A percentile compares a stretch with the other conserved stretches of the same genome.
Evolutionary conservation across 2,113 vertebrate genomes (phyloP).

Genomic region (Aplodontia rufa): DNA sequence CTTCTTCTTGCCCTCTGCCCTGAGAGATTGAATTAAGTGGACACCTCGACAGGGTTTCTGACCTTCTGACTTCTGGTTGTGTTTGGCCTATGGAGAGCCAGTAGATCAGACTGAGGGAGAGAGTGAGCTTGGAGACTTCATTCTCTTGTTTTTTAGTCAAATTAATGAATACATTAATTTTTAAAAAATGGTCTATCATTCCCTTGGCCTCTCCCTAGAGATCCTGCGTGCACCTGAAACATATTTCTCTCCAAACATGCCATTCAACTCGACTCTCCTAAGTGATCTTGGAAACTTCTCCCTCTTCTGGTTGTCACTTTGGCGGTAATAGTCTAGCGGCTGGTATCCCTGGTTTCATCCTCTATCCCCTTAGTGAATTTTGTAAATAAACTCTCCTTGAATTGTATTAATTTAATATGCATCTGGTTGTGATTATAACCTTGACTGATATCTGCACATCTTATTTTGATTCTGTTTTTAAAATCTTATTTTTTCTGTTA

Average conservation of each 20-base stretch:
- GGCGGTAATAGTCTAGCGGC: neutral
- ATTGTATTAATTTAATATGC: neutral
- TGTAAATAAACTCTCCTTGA: neutral
- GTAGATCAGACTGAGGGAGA: neutral
- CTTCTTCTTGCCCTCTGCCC: neutral
- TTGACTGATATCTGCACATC: neutral
- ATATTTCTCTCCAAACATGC: neutral
- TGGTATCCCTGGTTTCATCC: neutral
- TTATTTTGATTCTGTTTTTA: neutral
- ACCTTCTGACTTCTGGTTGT: neutral
- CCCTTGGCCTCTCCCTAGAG: neutral
- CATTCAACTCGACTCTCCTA: neutral
- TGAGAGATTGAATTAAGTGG: neutral
- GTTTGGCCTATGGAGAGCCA: neutral
- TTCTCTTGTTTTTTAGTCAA: no score
- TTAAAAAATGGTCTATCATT: no score
- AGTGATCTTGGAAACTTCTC: neutral
- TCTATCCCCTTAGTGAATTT: neutral
- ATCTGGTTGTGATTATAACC: neutral
- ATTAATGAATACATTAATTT: no score
- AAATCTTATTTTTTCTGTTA: constrained; percentile 53
- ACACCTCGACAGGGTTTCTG: neutral
- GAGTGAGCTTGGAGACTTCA: neutral
- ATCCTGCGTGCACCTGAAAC: neutral
- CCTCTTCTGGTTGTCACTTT: neutral